Evolutionary conservation across 2,888 invertebrate species (phyloP).

Genomic region (Sialis lutaria): DNA sequence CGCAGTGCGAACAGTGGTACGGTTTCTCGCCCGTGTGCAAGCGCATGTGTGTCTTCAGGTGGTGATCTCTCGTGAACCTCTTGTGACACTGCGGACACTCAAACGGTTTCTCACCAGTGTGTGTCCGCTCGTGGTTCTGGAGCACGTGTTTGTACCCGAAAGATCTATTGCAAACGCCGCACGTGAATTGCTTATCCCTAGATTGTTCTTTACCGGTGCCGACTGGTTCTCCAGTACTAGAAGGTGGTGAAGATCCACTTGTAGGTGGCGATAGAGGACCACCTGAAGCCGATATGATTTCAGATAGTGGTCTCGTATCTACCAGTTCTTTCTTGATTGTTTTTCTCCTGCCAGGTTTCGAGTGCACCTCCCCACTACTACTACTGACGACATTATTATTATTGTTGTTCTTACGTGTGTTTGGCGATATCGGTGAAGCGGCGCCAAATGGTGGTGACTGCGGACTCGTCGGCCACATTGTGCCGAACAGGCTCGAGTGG

Average conservation of each 20-base stretch:
- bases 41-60: slow-evolving; percentile 82
- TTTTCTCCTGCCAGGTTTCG: background rate
- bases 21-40: slow-evolving; percentile 88
- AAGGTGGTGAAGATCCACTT: slow-evolving; percentile 33
- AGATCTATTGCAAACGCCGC: slow-evolving; percentile 70
- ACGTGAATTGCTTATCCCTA: slow-evolving; percentile 73
- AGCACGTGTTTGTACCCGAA: slow-evolving; percentile 90
- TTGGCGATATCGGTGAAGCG: slow-evolving; percentile 25
- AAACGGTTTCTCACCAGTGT: slow-evolving; percentile 89
- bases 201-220: slow-evolving; percentile 17
- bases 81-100: slow-evolving; percentile 85
- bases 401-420: slow-evolving; percentile 18
- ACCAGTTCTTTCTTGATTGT: background rate
- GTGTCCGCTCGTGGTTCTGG: slow-evolving; percentile 87
- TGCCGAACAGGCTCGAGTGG: slow-evolving; percentile 36
- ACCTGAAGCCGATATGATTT: slow-evolving; percentile 25
- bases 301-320: slow-evolving; percentile 10
- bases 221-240: slow-evolving; percentile 22
- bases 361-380: slow-evolving; percentile 21
- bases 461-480: slow-evolving; percentile 30
- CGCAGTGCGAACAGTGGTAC: slow-evolving; percentile 81
- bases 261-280: slow-evolving; percentile 34
- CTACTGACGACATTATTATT: slow-evolving; percentile 29
- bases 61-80: slow-evolving; percentile 83
- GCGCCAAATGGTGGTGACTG: slow-evolving; percentile 31